Conservation (phyloP, 2,113 vertebrate species). For the Callithrix jacchus region DNA sequence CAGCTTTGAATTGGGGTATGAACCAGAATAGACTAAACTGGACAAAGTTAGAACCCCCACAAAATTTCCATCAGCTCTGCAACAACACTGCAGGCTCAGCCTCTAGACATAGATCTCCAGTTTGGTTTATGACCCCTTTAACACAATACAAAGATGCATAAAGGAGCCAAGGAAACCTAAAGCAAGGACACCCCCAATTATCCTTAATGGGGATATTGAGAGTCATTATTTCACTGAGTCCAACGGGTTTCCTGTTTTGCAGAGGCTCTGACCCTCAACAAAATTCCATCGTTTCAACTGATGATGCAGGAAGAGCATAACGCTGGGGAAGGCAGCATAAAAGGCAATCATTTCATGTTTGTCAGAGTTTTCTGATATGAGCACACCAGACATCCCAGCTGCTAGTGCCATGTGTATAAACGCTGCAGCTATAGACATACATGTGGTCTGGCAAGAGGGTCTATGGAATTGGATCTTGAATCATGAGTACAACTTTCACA, state of each 20-base stretch:
- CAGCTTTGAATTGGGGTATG: neutral
- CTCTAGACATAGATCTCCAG: neutral
- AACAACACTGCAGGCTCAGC: neutral
- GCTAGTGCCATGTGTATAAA: accelerated
- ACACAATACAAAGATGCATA: neutral
- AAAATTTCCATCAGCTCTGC: neutral
- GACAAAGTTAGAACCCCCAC: neutral
- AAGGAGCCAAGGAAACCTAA: neutral
- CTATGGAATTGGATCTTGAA: neutral
- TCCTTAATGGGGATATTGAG: neutral
- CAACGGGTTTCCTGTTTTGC: neutral
- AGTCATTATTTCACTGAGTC: neutral
- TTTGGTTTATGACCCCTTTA: neutral
- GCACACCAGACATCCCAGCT: neutral
- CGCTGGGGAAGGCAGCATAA: neutral
- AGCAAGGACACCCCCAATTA: neutral
- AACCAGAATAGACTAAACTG: neutral
- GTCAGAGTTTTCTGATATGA: neutral
- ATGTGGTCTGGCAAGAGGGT: neutral
- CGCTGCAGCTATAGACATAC: accelerated
- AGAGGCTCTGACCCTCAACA: neutral
- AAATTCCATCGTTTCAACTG: neutral
- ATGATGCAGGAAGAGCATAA: neutral
- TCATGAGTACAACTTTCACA: neutral
- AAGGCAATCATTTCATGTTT: neutral